These are phyloP conservation scores for Pachydiplax longipennis DNA, from an alignment of 2,888 invertebrate species.

Conservation along the genomic window DNA sequence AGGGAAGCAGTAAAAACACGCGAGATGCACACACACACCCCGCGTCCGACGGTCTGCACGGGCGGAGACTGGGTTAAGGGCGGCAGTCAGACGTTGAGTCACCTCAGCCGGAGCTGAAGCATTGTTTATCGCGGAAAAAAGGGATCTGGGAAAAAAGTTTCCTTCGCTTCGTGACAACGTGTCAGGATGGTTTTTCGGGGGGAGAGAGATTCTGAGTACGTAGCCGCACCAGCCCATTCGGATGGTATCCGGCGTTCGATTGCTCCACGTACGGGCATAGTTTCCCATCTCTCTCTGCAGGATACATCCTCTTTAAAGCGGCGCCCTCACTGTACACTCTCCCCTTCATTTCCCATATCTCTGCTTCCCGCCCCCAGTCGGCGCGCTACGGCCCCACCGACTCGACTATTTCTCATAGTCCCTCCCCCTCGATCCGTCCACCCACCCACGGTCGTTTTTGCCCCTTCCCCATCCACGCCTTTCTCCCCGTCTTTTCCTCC, in stretches of 20 bases:
- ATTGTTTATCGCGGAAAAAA: not conserved
- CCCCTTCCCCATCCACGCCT: not conserved
- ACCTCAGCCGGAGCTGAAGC: not conserved
- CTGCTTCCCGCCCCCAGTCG: not conserved
- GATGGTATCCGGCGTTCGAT: not conserved
- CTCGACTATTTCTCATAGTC: not conserved
- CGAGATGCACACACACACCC: not conserved
- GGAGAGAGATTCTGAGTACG: not conserved
- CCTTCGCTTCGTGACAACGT: not conserved
- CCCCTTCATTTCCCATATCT: slow-evolving; percentile 1
- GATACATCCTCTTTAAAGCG: not conserved
- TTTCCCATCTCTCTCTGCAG: not conserved
- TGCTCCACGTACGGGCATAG: not conserved
- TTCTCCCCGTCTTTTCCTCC: not conserved
- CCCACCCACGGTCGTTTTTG: not conserved
- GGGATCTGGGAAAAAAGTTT: not conserved
- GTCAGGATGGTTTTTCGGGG: not conserved
- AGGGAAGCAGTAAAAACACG: not conserved
- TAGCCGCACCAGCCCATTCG: not conserved
- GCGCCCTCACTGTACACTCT: not conserved
- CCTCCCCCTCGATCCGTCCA: not conserved
- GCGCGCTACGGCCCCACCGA: not conserved
- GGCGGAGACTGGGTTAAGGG: not conserved
- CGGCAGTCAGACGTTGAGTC: not conserved
- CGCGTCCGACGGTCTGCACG: not conserved